Conservation (phyloP, 2,888 invertebrate genomes). For the Brachyopa scutellaris region DNA sequence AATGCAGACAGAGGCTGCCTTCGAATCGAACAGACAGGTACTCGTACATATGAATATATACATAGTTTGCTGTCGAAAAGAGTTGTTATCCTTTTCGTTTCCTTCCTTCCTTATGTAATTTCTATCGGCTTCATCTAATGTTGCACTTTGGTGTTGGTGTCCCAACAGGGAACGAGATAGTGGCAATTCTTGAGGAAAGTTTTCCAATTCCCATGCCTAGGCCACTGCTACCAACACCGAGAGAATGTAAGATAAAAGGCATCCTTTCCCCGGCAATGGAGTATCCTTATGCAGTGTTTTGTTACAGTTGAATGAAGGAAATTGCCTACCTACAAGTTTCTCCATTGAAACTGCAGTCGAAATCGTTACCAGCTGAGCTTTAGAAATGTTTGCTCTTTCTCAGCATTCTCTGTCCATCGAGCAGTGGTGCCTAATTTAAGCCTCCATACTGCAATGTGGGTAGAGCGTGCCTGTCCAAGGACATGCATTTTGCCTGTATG, state of each 20-base stretch:
- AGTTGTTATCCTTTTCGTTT: constrained; percentile 47
- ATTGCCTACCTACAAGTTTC: constrained; percentile 56
- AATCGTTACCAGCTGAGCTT: constrained; percentile 38
- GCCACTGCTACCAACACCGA: constrained; percentile 21
- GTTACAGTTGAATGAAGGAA: constrained; percentile 50
- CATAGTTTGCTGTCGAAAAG: constrained; percentile 30
- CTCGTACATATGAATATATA: constrained; percentile 21
- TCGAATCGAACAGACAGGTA: constrained; percentile 27
- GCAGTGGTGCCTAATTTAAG: constrained; percentile 30
- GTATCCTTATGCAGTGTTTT: constrained; percentile 49
- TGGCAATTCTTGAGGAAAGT: constrained; percentile 52
- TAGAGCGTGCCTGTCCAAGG: constrained; percentile 47
- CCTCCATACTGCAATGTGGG: constrained; percentile 18
- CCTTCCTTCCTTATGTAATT: constrained; percentile 11
- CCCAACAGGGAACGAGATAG: neutral
- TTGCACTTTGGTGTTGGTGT: constrained; percentile 4
- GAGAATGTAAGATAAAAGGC: constrained; percentile 33
- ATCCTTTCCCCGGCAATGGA: constrained; percentile 44
- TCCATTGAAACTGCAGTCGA: constrained; percentile 16
- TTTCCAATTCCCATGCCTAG: constrained; percentile 45
- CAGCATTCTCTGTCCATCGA: neutral
- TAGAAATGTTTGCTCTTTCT: constrained; percentile 42
- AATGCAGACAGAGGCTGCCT: constrained; percentile 15
- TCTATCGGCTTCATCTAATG: neutral
- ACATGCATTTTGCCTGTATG: constrained; percentile 68